Percentiles rank a stretch among this genome's conserved stretches.
Conservation (phyloP, 2,888 invertebrate genomes). For the Antitype chi region DNA sequence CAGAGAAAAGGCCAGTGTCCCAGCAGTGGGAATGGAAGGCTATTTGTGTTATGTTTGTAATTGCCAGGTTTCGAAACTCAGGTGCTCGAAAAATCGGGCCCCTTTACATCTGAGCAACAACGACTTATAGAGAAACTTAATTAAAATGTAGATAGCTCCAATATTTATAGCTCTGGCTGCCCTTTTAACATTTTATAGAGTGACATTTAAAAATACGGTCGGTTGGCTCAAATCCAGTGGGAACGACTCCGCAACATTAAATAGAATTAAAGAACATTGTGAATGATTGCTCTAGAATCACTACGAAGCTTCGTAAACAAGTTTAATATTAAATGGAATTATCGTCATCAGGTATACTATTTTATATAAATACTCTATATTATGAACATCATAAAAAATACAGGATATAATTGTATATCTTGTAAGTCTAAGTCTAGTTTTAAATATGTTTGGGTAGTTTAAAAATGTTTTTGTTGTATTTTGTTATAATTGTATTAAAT, state of each 20-base stretch:
- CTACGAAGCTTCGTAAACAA: background rate
- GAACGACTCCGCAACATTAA: conserved; percentile 19
- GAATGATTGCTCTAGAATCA: conserved; percentile 1
- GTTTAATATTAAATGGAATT: background rate
- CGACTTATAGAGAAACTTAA: background rate
- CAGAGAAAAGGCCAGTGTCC: too few relatives aligned
- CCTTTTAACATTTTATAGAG: conserved; percentile 14
- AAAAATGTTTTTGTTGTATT: too few relatives aligned
- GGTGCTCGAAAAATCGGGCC: background rate
- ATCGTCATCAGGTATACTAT: background rate
- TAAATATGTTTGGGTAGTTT: too few relatives aligned
- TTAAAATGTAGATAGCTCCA: conserved; percentile 33
- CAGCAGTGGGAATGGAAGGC: too few relatives aligned
- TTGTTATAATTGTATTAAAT: too few relatives aligned
- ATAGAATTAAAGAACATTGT: conserved; percentile 36
- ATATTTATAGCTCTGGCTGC: conserved; percentile 26
- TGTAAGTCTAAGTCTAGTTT: too few relatives aligned
- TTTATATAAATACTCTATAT: too few relatives aligned
- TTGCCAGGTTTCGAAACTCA: background rate
- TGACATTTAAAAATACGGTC: conserved; percentile 42
- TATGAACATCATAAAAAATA: too few relatives aligned
- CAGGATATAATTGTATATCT: too few relatives aligned
- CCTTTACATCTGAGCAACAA: background rate
- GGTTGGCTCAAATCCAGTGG: conserved; percentile 20
- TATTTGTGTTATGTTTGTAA: background rate